A percentile compares a stretch with the other conserved stretches of the same genome.
Conservation (phyloP, 2,113 vertebrate species). For the Cyprinodon variegatus region DNA sequence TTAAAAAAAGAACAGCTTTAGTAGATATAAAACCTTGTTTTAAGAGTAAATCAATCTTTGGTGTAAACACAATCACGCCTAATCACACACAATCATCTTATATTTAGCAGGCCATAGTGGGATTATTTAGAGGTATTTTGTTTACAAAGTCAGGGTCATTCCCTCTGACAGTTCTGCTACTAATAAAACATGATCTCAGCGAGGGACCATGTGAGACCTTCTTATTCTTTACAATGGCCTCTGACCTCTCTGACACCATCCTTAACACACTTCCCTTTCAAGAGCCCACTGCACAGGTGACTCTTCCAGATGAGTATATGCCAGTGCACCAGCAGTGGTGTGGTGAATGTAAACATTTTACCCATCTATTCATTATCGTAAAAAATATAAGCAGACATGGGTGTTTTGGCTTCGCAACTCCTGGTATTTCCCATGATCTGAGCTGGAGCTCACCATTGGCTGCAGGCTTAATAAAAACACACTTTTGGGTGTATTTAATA, state of each 20-base stretch:
- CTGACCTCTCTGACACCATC: conserved; percentile 44
- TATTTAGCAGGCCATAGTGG: too few relatives aligned
- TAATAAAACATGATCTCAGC: not conserved
- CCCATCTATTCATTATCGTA: conserved; percentile 13
- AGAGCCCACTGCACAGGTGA: conserved; percentile 32
- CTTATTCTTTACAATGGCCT: conserved; percentile 15
- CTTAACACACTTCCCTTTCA: conserved; percentile 25
- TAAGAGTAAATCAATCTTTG: not conserved
- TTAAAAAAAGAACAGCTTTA: not conserved
- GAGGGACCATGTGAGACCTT: conserved; percentile 10
- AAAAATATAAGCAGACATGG: conserved; percentile 41
- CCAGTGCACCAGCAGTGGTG: conserved; percentile 10
- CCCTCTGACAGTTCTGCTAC: not conserved
- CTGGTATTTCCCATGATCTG: conserved; percentile 43
- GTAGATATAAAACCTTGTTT: not conserved
- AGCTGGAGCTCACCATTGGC: conserved; percentile 47
- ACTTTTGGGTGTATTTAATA: conserved; percentile 61
- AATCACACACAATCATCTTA: too few relatives aligned
- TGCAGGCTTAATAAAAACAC: conserved; percentile 57
- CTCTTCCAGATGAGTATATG: conserved; percentile 22
- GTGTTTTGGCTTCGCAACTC: conserved; percentile 55
- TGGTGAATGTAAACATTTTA: conserved; percentile 28
- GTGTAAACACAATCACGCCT: not conserved
- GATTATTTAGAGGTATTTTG: too few relatives aligned
- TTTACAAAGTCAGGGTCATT: not conserved